These are phyloP conservation scores for Peromyscus aztecus DNA, from an alignment of 2,797 vertebrate species.

Conservation along the genomic window DNA sequence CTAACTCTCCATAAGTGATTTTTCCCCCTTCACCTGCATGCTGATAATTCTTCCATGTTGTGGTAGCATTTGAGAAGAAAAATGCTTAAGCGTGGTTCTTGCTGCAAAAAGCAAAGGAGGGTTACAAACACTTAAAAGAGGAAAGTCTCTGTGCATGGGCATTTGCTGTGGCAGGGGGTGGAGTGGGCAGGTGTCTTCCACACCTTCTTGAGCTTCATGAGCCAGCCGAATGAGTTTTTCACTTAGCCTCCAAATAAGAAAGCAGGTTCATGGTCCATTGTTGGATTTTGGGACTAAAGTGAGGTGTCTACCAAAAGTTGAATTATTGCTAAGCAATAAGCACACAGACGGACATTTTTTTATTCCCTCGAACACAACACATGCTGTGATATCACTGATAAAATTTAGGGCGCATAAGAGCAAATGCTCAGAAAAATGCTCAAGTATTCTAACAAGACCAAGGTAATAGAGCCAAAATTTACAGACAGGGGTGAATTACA, in stretches of 20 bases:
- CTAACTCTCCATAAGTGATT: not conserved
- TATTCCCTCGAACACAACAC: not conserved
- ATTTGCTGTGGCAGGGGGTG: not conserved
- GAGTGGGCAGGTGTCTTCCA: not conserved
- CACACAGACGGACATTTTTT: not conserved
- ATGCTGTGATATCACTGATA: not conserved
- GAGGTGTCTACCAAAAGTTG: not conserved
- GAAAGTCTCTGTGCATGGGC: not conserved
- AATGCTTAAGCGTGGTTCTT: not conserved
- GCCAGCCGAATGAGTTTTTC: not conserved
- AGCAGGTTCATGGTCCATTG: not conserved
- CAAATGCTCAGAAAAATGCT: slow-evolving; percentile 21
- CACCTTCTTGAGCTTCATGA: not conserved
- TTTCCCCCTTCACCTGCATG: not conserved
- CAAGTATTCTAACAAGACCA: not conserved
- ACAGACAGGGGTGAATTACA: not conserved
- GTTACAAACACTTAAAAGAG: not conserved
- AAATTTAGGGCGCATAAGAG: not conserved
- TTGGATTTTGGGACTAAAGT: not conserved
- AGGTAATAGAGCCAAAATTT: not conserved
- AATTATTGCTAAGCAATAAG: not conserved
- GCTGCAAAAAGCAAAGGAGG: slow-evolving; percentile 9
- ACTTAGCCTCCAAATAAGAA: not conserved
- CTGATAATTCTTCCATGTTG: not conserved
- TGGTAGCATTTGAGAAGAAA: not conserved